phyloP scores from a whole-genome alignment of 2,797 vertebrate genomes.

The Clarias pachynema region DNA sequence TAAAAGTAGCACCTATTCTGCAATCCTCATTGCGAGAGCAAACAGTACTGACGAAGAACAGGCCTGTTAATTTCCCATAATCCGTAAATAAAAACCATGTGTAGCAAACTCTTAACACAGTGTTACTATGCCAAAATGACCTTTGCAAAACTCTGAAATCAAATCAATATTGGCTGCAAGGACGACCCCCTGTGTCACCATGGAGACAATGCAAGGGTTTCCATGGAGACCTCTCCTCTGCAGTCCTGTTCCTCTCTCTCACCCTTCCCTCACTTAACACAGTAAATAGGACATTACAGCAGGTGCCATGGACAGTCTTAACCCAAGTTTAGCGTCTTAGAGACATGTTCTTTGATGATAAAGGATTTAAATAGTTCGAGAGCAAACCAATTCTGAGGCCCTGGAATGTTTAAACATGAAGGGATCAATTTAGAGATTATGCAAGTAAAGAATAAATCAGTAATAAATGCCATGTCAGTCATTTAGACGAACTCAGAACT shows the following conservation, averaged over 20 bases:
- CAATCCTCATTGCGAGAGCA: neutral
- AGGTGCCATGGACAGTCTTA: conserved; percentile 14
- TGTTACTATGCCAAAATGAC: conserved; percentile 20
- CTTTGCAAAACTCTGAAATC: conserved; percentile 37
- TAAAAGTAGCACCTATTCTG: neutral
- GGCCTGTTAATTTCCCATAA: neutral
- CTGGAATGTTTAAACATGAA: neutral
- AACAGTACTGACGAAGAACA: too few species aligned
- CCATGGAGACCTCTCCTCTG: conserved; percentile 54
- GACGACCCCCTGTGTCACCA: conserved; percentile 44
- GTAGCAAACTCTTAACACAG: neutral
- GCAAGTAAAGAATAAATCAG: neutral
- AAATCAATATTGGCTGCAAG: conserved; percentile 40
- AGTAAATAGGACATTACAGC: conserved; percentile 40
- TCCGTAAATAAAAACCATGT: neutral
- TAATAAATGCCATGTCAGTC: neutral
- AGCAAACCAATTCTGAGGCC: neutral
- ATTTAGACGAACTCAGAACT: neutral
- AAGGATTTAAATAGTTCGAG: neutral
- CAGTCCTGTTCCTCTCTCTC: conserved; percentile 32
- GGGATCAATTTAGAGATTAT: neutral
- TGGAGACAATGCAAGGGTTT: conserved; percentile 56
- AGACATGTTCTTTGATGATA: neutral
- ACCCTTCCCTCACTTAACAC: conserved; percentile 38
- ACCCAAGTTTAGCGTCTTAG: neutral